phyloP scores from a whole-genome alignment of 1,140 invertebrate species.

The Lutraria rhynchaena region DNA sequence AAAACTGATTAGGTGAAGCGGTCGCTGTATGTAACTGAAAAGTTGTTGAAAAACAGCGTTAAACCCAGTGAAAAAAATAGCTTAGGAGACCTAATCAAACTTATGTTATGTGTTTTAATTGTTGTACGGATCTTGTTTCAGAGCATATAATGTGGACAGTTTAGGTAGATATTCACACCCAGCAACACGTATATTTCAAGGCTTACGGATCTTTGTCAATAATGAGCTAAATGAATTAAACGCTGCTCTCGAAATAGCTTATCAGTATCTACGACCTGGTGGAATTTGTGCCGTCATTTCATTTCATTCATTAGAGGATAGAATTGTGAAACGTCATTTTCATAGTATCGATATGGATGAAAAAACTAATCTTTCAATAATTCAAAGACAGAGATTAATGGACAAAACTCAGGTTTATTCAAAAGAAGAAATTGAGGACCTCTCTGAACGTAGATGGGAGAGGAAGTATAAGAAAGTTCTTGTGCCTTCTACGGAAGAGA shows the following conservation, averaged over 20 bases:
- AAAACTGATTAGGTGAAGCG: too few relatives aligned
- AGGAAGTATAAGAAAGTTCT: conserved; percentile 92
- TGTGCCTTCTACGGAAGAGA: conserved; percentile 88
- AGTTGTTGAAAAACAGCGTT: too few relatives aligned
- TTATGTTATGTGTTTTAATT: too few relatives aligned
- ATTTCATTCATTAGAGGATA: conserved; percentile 97
- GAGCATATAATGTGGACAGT: conserved; percentile 85
- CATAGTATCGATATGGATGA: conserved; percentile 75
- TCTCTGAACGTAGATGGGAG: conserved; percentile 88
- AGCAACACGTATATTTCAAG: conserved; percentile 97
- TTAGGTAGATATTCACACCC: conserved; percentile 89
- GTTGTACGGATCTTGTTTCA: too few relatives aligned
- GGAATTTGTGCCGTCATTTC: conserved; percentile 92
- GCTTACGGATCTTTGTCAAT: conserved; percentile 97
- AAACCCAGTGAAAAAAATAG: too few relatives aligned
- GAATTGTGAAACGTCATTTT: conserved; percentile 96
- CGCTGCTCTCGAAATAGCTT: conserved; percentile 91
- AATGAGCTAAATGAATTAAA: conserved; percentile 98
- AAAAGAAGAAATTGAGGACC: conserved; percentile 84
- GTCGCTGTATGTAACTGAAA: too few relatives aligned
- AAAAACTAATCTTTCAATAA: conserved; percentile 61
- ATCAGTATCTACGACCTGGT: conserved; percentile 88
- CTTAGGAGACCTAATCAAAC: too few relatives aligned
- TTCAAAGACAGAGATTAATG: conserved; percentile 60
- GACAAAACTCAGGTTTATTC: conserved; percentile 33